phyloP scores from a whole-genome alignment of 2,888 invertebrate species.

The Plagodis pulveraria region DNA sequence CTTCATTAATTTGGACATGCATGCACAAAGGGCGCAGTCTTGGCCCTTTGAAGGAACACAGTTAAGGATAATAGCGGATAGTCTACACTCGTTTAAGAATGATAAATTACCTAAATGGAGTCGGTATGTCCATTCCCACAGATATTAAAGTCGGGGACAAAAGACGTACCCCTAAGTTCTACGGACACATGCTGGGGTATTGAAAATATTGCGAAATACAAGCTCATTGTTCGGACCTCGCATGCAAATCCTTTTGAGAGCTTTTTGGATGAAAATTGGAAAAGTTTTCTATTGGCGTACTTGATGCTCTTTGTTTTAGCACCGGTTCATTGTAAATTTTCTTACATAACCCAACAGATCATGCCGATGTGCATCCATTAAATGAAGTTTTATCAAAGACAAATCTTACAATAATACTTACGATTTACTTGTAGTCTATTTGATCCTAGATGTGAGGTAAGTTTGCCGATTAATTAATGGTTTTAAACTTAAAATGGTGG shows the following conservation, averaged over 20 bases:
- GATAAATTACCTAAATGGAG: constrained; percentile 83
- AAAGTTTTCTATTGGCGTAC: constrained; percentile 66
- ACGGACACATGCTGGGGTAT: constrained; percentile 79
- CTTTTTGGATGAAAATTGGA: constrained; percentile 77
- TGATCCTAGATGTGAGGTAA: too few species aligned
- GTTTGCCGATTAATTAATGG: too few species aligned
- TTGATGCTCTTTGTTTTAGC: constrained; percentile 71
- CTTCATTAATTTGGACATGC: constrained; percentile 67
- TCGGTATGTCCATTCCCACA: constrained; percentile 84
- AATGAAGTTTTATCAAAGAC: too few species aligned
- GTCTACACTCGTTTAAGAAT: constrained; percentile 82
- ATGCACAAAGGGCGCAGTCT: constrained; percentile 68
- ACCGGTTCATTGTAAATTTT: constrained; percentile 41
- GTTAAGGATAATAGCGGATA: constrained; percentile 69
- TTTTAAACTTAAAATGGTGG: too few species aligned
- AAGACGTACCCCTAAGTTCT: constrained; percentile 67
- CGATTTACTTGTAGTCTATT: too few species aligned
- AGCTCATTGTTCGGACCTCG: constrained; percentile 63
- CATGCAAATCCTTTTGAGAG: constrained; percentile 81
- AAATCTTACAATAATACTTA: too few species aligned
- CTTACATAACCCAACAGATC: too few species aligned
- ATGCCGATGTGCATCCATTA: too few species aligned
- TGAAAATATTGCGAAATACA: constrained; percentile 78
- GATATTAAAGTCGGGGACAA: constrained; percentile 82
- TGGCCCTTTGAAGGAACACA: constrained; percentile 70